phyloP scores from a whole-genome alignment of 2,888 invertebrate genomes.

The Serripes groenlandicus region DNA sequence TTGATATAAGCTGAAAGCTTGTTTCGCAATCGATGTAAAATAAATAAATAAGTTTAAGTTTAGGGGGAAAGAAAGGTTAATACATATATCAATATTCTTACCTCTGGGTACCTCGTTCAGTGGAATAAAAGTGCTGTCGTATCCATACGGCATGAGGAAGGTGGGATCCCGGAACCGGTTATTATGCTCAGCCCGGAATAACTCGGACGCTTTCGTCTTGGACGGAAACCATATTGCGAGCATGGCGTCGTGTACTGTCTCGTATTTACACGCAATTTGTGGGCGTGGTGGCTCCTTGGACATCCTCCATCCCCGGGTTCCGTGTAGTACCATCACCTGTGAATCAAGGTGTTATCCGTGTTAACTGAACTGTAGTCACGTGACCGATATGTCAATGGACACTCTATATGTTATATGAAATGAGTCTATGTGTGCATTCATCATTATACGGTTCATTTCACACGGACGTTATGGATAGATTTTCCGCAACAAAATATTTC shows the following conservation, averaged over 20 bases:
- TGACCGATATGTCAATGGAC: too few relatives aligned
- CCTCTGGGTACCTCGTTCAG: conserved; percentile 6
- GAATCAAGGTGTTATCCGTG: too few relatives aligned
- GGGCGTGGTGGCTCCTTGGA: background rate
- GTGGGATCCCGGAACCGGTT: conserved; percentile 13
- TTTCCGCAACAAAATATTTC: too few relatives aligned
- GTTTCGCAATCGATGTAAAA: too few relatives aligned
- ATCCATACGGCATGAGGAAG: conserved; percentile 8
- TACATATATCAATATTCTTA: background rate
- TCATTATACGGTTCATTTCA: too few relatives aligned
- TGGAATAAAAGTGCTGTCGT: background rate
- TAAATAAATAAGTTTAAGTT: too few relatives aligned
- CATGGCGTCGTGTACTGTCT: conserved; percentile 6
- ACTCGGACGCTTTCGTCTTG: background rate
- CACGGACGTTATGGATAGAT: too few relatives aligned
- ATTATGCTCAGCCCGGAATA: conserved; percentile 7
- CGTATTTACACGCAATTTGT: background rate
- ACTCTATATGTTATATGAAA: too few relatives aligned
- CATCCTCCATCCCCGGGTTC: background rate
- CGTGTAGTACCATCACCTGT: background rate
- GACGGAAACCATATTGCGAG: conserved; percentile 12
- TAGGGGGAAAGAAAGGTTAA: too few relatives aligned
- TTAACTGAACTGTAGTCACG: too few relatives aligned
- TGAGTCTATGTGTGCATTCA: too few relatives aligned
- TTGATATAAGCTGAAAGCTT: too few relatives aligned